Conservation (phyloP, 1,140 invertebrate genomes). For the Rhyacophila brunnea region DNA sequence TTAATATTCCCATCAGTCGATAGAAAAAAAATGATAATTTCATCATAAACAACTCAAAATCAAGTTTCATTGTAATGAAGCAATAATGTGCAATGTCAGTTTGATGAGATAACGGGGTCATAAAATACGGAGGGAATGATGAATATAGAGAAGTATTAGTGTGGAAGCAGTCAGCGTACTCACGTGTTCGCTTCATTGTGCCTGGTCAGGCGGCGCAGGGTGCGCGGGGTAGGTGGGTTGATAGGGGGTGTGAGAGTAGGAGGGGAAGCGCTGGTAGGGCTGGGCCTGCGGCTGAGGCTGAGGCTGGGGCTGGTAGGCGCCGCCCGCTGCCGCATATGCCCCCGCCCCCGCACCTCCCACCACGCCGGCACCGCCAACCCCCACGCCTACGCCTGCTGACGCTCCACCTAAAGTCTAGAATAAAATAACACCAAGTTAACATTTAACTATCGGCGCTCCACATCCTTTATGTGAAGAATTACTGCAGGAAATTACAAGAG, state of each 20-base stretch:
- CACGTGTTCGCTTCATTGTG: conserved; percentile 12
- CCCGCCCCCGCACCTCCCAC: conserved; percentile 32
- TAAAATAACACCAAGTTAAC: background rate
- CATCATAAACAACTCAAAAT: too few species aligned
- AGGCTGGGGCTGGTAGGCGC: conserved; percentile 19
- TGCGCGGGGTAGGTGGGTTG: conserved; percentile 17
- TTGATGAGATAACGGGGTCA: too few species aligned
- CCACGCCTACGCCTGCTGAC: conserved; percentile 3
- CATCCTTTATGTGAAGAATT: too few species aligned
- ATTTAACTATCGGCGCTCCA: too few species aligned
- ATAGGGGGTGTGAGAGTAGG: conserved; percentile 18
- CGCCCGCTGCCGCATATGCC: conserved; percentile 6
- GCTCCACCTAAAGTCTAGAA: background rate
- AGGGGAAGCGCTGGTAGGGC: conserved; percentile 18
- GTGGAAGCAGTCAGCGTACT: background rate
- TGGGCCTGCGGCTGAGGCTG: conserved; percentile 16
- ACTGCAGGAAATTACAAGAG: too few species aligned
- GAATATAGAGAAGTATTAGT: too few species aligned
- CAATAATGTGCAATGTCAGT: too few species aligned
- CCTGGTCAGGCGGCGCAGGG: conserved; percentile 23
- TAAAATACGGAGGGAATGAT: too few species aligned
- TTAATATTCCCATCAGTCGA: too few species aligned
- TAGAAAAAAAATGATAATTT: too few species aligned
- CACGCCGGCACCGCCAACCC: background rate
- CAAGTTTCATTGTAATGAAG: too few species aligned